Conservation (phyloP, 2,888 invertebrate genomes). For the Ormia ochracea region DNA sequence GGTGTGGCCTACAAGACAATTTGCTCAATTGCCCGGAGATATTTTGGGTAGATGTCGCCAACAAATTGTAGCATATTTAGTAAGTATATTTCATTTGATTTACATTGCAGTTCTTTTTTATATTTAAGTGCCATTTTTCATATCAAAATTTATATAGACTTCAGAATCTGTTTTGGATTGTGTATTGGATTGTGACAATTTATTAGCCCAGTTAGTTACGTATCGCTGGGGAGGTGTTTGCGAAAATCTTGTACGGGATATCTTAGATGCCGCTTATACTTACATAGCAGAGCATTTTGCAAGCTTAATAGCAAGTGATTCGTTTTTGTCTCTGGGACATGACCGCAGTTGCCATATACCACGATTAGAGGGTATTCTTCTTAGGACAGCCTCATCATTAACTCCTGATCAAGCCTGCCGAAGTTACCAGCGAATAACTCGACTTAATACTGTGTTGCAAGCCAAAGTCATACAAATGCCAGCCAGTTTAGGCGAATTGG, state of each 20-base stretch:
- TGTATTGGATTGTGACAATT: constrained; percentile 89
- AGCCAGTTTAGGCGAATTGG: constrained; percentile 72
- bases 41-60: constrained; percentile 89
- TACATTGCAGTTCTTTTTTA: neutral
- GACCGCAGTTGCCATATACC: constrained; percentile 86
- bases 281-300: constrained; percentile 88
- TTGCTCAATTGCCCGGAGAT: constrained; percentile 89
- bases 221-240: constrained; percentile 87
- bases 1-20: constrained; percentile 94
- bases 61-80: constrained; percentile 88
- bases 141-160: constrained; percentile 77
- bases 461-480: constrained; percentile 76
- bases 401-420: constrained; percentile 90
- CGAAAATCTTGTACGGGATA: constrained; percentile 85
- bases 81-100: constrained; percentile 69
- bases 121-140: too few species aligned
- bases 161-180: constrained; percentile 89
- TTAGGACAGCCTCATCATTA: constrained; percentile 86
- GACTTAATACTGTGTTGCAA: constrained; percentile 75
- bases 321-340: constrained; percentile 82
- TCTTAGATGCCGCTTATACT: constrained; percentile 88
- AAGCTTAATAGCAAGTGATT: constrained; percentile 83
- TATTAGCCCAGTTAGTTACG: constrained; percentile 85
- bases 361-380: constrained; percentile 86
- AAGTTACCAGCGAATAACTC: constrained; percentile 80